A percentile compares a stretch with the other conserved stretches of the same genome.
Conservation (phyloP, 2,888 invertebrate genomes). For the Noctua janthina region DNA sequence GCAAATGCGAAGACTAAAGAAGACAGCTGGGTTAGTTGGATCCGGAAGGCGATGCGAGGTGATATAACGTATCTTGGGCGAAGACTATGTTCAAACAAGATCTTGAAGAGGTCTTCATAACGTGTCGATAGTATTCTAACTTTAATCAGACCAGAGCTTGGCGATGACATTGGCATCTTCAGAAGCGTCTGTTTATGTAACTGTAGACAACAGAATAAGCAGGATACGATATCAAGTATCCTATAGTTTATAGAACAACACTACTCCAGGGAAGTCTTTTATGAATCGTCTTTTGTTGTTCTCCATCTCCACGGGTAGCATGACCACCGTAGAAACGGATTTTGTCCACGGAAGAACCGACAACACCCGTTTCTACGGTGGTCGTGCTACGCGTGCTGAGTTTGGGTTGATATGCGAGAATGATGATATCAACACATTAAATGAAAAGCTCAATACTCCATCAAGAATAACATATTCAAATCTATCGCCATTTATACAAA, state of each 20-base stretch:
- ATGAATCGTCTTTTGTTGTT: too few relatives aligned
- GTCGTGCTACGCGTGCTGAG: neutral
- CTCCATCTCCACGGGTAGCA: too few relatives aligned
- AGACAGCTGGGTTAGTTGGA: neutral
- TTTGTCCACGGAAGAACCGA: too few relatives aligned
- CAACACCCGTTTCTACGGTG: too few relatives aligned
- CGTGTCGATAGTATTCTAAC: neutral
- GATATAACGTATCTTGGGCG: neutral
- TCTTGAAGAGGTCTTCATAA: neutral
- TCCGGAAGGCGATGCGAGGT: neutral
- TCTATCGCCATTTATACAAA: constrained; percentile 34
- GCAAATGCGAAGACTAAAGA: constrained; percentile 1
- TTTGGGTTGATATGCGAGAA: neutral
- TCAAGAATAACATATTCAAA: constrained; percentile 16
- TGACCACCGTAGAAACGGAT: too few relatives aligned
- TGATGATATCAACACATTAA: neutral
- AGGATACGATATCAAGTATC: neutral
- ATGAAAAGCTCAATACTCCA: constrained; percentile 14
- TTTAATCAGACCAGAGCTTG: neutral
- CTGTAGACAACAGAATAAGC: neutral
- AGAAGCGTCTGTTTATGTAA: neutral
- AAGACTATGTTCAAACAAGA: neutral
- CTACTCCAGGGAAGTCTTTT: neutral
- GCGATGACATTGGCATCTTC: neutral
- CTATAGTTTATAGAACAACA: neutral